Conservation (phyloP, 2,113 vertebrate genomes). For the Abramis brama region DNA sequence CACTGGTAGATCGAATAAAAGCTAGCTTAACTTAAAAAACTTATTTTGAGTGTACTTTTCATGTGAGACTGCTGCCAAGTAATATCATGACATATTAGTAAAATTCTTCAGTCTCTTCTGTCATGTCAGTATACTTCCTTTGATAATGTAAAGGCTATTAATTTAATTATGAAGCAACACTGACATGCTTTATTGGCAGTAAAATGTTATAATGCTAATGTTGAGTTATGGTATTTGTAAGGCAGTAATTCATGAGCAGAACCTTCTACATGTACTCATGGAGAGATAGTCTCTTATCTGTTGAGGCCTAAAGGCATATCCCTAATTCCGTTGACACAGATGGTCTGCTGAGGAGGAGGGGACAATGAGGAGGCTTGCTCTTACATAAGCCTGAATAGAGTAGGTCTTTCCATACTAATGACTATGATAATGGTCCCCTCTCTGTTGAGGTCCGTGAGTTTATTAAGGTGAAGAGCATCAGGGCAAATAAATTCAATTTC, state of each 20-base stretch:
- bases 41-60: neutral
- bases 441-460: slow-evolving; percentile 28
- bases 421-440: slow-evolving; percentile 26
- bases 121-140: neutral
- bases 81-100: neutral
- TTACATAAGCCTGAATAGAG: slow-evolving; percentile 49
- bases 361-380: neutral
- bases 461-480: neutral
- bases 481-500: neutral
- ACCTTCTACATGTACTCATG: slow-evolving; percentile 1
- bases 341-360: slow-evolving; percentile 50
- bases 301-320: slow-evolving; percentile 35
- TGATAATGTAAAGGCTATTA: neutral
- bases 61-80: neutral
- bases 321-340: slow-evolving; percentile 54
- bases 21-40: neutral
- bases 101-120: neutral
- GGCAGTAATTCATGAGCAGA: neutral
- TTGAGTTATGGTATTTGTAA: neutral
- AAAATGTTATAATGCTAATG: neutral
- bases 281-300: slow-evolving; percentile 31
- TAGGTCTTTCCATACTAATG: slow-evolving; percentile 36
- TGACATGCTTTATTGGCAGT: neutral
- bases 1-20: neutral
- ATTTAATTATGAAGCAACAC: neutral